These are phyloP conservation scores for Ceuthmochares aereus DNA, from an alignment of 2,113 vertebrate genomes.

Conservation along the genomic window DNA sequence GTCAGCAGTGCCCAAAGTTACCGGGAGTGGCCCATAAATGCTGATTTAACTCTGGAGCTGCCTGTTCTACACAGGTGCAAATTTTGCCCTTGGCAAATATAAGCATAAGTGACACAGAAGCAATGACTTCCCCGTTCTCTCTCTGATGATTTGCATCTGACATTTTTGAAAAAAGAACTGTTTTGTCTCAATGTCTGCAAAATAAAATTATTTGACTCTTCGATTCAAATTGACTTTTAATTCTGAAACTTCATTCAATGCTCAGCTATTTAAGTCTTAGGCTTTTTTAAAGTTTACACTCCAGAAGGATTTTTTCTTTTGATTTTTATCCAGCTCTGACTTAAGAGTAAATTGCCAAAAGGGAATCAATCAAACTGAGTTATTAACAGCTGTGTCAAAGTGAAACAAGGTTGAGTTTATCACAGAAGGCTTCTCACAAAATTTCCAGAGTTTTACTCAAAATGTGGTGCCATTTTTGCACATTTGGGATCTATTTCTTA, in stretches of 20 bases:
- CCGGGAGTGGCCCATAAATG: background rate
- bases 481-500: background rate
- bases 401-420: conserved; percentile 1
- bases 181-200: conserved; percentile 27
- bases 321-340: conserved; percentile 9
- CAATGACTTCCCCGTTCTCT: background rate
- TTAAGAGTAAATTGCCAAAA: conserved; percentile 29
- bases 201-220: conserved; percentile 16
- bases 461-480: background rate
- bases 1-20: conserved; percentile 5
- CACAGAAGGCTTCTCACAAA: background rate
- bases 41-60: conserved; percentile 33
- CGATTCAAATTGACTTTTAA: conserved; percentile 43
- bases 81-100: conserved; percentile 38
- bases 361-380: conserved; percentile 16
- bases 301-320: background rate
- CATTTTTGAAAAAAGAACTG: background rate
- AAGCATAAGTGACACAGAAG: conserved; percentile 26
- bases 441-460: conserved; percentile 41
- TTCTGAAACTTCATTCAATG: conserved; percentile 8
- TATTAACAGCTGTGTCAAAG: conserved; percentile 29
- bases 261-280: background rate
- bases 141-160: conserved; percentile 51
- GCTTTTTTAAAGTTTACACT: background rate
- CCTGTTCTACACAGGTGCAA: conserved; percentile 55